Evolutionary conservation across 2,797 vertebrate species (phyloP).

Genomic region (Pseudochromis fuscus): DNA sequence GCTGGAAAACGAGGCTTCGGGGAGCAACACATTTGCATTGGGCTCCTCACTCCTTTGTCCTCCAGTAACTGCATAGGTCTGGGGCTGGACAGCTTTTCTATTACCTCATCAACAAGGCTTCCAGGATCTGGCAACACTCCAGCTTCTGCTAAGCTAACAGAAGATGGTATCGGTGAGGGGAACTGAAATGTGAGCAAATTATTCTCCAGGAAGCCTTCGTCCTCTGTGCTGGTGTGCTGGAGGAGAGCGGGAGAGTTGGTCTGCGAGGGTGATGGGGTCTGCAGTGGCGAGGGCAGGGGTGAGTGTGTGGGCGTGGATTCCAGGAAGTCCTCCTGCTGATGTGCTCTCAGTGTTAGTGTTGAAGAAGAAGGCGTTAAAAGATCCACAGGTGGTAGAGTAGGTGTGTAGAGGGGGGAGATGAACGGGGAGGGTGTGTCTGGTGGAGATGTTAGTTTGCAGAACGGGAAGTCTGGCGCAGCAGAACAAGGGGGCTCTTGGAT

Average conservation of each 20-base stretch:
- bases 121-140: slow-evolving; percentile 17
- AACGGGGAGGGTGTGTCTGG: slow-evolving; percentile 49
- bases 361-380: slow-evolving; percentile 23
- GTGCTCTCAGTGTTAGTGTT: not conserved
- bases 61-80: not conserved
- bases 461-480: slow-evolving; percentile 14
- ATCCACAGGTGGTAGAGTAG: slow-evolving; percentile 27
- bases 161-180: slow-evolving; percentile 49
- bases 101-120: slow-evolving; percentile 9
- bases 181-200: slow-evolving; percentile 57
- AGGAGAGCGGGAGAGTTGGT: slow-evolving; percentile 19
- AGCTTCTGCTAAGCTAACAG: slow-evolving; percentile 57
- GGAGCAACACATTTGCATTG: not conserved
- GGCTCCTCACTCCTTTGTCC: slow-evolving; percentile 2
- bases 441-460: slow-evolving; percentile 45
- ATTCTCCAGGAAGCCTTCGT: slow-evolving; percentile 59
- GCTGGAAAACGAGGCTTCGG: slow-evolving; percentile 5
- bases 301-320: not conserved
- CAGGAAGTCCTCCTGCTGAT: slow-evolving; percentile 20
- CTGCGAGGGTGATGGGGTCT: not conserved
- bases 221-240: slow-evolving; percentile 30
- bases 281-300: slow-evolving; percentile 4
- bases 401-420: slow-evolving; percentile 63
- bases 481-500: slow-evolving; percentile 55
- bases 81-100: slow-evolving; percentile 14